These are phyloP conservation scores for Marmota monax DNA, from an alignment of 2,113 vertebrate species.

Conservation along the genomic window DNA sequence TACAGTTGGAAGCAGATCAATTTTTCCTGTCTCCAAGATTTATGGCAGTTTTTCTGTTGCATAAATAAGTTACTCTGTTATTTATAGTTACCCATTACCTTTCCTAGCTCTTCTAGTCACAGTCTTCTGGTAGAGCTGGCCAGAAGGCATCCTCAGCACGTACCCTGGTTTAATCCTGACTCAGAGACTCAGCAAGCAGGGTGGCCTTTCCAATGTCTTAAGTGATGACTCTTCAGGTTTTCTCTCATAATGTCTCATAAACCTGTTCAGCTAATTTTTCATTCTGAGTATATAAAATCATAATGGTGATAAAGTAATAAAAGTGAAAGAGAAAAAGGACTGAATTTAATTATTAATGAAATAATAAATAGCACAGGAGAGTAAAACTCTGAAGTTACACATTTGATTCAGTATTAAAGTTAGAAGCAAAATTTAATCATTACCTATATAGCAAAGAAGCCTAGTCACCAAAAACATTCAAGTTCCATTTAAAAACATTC, in stretches of 20 bases:
- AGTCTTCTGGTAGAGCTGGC: neutral
- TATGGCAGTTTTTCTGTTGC: conserved; percentile 19
- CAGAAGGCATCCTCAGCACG: neutral
- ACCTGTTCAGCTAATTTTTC: neutral
- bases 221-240: neutral
- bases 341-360: neutral
- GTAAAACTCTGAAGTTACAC: neutral
- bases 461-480: neutral
- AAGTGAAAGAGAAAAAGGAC: neutral
- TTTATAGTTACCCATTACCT: conserved; percentile 47
- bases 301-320: conserved; percentile 30
- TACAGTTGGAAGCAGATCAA: conserved; percentile 27
- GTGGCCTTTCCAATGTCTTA: neutral
- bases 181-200: neutral
- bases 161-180: neutral
- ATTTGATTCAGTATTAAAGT: conserved; percentile 5
- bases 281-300: neutral
- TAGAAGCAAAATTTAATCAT: conserved; percentile 38
- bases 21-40: conserved; percentile 42
- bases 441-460: neutral
- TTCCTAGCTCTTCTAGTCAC: neutral
- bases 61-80: conserved; percentile 6
- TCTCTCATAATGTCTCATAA: neutral
- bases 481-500: neutral
- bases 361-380: neutral